Base-by-base conservation (phyloP, 2,113 vertebrate genomes). In the Microtus richardsoni region DNA sequence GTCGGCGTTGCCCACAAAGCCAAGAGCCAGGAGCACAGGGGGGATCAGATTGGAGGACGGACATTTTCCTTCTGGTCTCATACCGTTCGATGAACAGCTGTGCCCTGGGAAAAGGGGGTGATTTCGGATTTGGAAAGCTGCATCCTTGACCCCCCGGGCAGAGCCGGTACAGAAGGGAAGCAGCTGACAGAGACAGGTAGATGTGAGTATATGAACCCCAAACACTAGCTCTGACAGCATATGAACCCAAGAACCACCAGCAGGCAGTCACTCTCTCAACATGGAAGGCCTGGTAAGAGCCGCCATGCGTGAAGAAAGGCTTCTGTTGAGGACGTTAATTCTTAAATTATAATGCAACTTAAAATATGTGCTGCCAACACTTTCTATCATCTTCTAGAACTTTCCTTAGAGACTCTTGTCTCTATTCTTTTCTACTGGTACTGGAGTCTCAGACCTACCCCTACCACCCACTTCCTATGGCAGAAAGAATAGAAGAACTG, bases 151-250 rank as follows among this genome's bases (percentile, higher is more conserved):
- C 75, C 12, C 71, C 79, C 36, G 71, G 84, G 75, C 58, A 92
- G 94, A 96, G 75, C 68, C 93, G 95, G 62, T 64, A 17, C 83
- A 91, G 93, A 98, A 96, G 88, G 91, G 54, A 44, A 64, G 90
- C 86, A 39, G 91, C 75, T 85, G 92, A 88, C 93, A 96, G 93
- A 96, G 82, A 96, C 58, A 87, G 89, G 93, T 90, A 78, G 82
- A 39, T n/a, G 44, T 93, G 93, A 92, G 89, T 88, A 70, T 91
- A 92, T 80, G 88, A 98, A 91, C 66, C 89, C 71, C 36, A 80
- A 91, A 79, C 28, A 36, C 91, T 10, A 93, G n/a, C 87, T 95
- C 83, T 82, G 49, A 28, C 33, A 74, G 17, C 85, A 71, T 66
- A 60, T 60, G 88, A 83, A 19, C 64, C 54, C 68, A 75, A 68